phyloP scores from a whole-genome alignment of 2,113 vertebrate genomes.

The Otus sunia region DNA sequence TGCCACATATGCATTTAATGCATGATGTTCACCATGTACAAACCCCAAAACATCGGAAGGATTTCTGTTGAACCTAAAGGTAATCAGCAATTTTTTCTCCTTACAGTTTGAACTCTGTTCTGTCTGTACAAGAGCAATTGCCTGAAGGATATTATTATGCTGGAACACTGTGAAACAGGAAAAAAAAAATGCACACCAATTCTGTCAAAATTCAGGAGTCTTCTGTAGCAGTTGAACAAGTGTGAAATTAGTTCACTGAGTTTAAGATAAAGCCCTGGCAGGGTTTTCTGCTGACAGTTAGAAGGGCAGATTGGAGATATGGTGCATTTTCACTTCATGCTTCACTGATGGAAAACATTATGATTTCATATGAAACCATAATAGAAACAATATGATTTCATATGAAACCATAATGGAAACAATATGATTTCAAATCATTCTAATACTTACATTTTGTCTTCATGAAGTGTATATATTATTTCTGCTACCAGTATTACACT shows the following conservation, averaged over 20 bases:
- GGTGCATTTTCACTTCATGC: background rate
- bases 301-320: background rate
- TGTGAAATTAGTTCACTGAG: background rate
- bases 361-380: background rate
- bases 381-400: background rate
- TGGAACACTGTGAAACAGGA: background rate
- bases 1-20: background rate
- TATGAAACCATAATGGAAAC: background rate
- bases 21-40: fast-evolving
- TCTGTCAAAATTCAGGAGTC: background rate
- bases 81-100: background rate
- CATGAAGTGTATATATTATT: background rate
- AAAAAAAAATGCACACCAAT: fast-evolving
- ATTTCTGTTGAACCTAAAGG: background rate
- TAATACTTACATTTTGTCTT: background rate
- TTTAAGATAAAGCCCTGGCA: background rate
- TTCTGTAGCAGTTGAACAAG: background rate
- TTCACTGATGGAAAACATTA: background rate
- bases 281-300: background rate
- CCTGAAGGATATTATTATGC: background rate
- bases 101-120: background rate
- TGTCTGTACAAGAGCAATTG: background rate
- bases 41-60: background rate
- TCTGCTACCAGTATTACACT: background rate
- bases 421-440: background rate